A percentile compares a stretch with the other conserved stretches of the same genome.
phyloP scores from a whole-genome alignment of 2,888 invertebrate species.

The Minunthozetes semirufus region DNA sequence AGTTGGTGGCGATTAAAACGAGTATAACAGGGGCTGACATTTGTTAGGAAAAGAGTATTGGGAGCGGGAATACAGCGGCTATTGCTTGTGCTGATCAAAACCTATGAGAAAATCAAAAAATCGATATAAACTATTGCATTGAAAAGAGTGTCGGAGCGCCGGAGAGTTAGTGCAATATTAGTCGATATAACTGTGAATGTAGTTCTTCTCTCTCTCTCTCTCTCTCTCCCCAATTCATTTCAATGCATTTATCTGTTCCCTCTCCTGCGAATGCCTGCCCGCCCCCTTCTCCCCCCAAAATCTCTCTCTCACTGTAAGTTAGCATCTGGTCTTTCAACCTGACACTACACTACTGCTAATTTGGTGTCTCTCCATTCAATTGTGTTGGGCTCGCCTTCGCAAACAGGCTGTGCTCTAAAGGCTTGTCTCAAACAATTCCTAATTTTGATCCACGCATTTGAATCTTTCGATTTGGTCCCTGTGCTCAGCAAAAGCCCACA shows the following conservation, averaged over 20 bases:
- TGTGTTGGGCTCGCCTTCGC: neutral
- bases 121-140: constrained; percentile 16
- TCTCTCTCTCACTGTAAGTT: constrained; percentile 6
- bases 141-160: constrained; percentile 3
- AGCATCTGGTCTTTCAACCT: constrained; percentile 24
- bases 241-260: neutral
- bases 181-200: neutral
- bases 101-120: constrained; percentile 20
- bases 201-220: neutral
- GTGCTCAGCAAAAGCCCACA: too few relatives aligned
- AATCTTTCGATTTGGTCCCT: too few relatives aligned
- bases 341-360: constrained; percentile 20
- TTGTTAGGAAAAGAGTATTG: neutral
- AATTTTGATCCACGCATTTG: neutral
- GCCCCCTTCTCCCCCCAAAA: neutral
- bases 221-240: neutral
- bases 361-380: constrained; percentile 15
- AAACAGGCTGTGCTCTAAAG: neutral
- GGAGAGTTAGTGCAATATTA: neutral
- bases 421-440: neutral
- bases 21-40: constrained; percentile 16
- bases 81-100: neutral
- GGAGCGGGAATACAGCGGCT: neutral
- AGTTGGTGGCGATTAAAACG: constrained; percentile 23
- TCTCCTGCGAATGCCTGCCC: neutral